A percentile compares a stretch with the other conserved stretches of the same genome.
These are phyloP conservation scores for Globicephala melas DNA, from an alignment of 2,113 vertebrate species.

Conservation along the genomic window DNA sequence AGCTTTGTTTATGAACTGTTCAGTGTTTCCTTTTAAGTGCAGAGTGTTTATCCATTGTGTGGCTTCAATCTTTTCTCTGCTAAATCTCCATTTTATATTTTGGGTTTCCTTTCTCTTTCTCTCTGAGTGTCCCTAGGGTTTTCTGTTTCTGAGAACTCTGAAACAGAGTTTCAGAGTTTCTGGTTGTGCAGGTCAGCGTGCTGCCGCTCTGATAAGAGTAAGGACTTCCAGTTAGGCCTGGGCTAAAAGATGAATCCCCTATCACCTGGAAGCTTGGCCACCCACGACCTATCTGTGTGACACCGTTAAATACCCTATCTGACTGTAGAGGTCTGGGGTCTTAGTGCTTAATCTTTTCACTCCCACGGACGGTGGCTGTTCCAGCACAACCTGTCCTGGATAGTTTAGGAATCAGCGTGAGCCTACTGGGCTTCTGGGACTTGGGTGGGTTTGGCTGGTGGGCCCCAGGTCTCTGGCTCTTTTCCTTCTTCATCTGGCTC, in stretches of 20 bases:
- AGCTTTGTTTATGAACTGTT: not conserved
- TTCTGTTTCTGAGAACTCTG: not conserved
- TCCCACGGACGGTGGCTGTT: not conserved
- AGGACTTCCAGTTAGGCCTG: not conserved
- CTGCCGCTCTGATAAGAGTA: not conserved
- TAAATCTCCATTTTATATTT: not conserved
- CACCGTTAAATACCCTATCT: not conserved
- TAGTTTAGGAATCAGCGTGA: not conserved
- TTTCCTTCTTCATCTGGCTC: not conserved
- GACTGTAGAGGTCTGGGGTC: not conserved
- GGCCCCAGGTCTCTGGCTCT: not conserved
- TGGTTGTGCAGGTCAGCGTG: not conserved
- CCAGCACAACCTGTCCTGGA: not conserved
- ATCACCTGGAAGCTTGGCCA: not conserved
- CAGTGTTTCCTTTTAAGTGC: not conserved
- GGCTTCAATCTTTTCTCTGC: not conserved
- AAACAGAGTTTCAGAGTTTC: no score
- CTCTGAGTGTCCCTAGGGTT: not conserved
- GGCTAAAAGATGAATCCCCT: not conserved
- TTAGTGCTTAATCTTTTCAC: not conserved
- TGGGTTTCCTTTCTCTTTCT: not conserved
- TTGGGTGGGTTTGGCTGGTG: not conserved
- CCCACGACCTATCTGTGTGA: rapidly evolving
- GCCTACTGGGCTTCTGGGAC: not conserved
- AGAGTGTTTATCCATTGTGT: not conserved